phyloP scores from a whole-genome alignment of 2,888 invertebrate species.

The Lepeophtheirus nordmannii region DNA sequence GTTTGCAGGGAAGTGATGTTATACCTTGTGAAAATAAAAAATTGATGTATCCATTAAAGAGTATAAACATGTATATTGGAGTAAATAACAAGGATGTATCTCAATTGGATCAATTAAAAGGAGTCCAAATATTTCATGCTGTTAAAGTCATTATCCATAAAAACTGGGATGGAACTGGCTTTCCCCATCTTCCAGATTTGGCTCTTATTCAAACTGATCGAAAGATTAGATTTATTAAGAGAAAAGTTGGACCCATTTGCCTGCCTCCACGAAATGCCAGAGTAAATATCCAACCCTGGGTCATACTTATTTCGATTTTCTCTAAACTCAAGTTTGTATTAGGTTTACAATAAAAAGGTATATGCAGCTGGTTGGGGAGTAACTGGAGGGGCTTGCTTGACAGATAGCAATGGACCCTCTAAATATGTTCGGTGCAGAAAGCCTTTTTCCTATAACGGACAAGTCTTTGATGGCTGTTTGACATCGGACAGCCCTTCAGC shows the following conservation, averaged over 20 bases:
- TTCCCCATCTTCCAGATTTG: slow-evolving; percentile 9
- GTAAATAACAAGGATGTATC: slow-evolving; percentile 4
- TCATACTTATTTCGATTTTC: not conserved
- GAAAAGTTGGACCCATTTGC: not conserved
- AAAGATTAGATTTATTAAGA: not conserved
- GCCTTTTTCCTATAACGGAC: not conserved
- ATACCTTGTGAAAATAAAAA: not conserved
- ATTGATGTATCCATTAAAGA: not conserved
- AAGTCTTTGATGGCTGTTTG: not conserved
- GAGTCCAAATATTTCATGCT: not conserved
- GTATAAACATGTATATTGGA: slow-evolving; percentile 2
- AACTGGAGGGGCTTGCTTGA: not conserved
- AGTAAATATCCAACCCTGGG: no score
- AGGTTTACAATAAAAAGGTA: not conserved
- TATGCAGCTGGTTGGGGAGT: not conserved
- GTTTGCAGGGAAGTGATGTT: not conserved
- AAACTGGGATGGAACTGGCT: slow-evolving; percentile 14
- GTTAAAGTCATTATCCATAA: not conserved
- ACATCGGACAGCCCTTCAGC: not conserved
- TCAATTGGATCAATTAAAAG: not conserved
- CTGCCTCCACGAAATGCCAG: not conserved
- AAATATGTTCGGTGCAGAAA: not conserved
- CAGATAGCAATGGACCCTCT: not conserved
- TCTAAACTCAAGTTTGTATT: not conserved
- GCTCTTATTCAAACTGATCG: slow-evolving; percentile 6